These are phyloP conservation scores for Tribolium madens DNA, from an alignment of 1,140 invertebrate species.

Conservation along the genomic window DNA sequence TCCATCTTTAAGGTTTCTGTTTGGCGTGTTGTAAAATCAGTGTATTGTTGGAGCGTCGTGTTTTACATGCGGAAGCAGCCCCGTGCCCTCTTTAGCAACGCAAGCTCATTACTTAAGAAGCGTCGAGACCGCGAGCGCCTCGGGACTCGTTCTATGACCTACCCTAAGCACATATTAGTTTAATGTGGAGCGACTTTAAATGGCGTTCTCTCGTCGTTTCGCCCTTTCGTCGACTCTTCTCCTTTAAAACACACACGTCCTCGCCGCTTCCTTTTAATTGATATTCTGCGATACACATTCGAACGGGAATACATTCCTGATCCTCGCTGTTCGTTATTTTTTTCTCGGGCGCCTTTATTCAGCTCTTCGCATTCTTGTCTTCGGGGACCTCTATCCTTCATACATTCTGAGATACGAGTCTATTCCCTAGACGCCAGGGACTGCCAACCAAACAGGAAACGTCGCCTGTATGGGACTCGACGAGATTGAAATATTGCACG, in stretches of 20 bases:
- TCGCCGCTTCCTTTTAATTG: constrained; percentile 15
- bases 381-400: constrained; percentile 63
- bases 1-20: not conserved
- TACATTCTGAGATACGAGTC: constrained; percentile 61
- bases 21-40: constrained; percentile 6
- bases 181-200: constrained; percentile 54
- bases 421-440: constrained; percentile 59
- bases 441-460: constrained; percentile 62
- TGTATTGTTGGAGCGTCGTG: constrained; percentile 14
- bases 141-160: constrained; percentile 54
- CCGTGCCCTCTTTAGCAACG: constrained; percentile 50
- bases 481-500: constrained; percentile 64
- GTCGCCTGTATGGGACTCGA: constrained; percentile 60
- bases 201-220: constrained; percentile 39
- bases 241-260: constrained; percentile 39
- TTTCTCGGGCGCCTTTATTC: constrained; percentile 57
- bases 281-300: constrained; percentile 48
- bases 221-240: constrained; percentile 44
- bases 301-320: constrained; percentile 62
- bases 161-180: constrained; percentile 56
- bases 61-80: constrained; percentile 49
- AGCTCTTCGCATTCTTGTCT: constrained; percentile 63
- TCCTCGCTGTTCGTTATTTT: constrained; percentile 62
- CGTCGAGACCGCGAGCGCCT: constrained; percentile 51
- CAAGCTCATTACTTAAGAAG: constrained; percentile 58